Conservation (phyloP, 2,797 vertebrate genomes). For the Alosa sapidissima region DNA sequence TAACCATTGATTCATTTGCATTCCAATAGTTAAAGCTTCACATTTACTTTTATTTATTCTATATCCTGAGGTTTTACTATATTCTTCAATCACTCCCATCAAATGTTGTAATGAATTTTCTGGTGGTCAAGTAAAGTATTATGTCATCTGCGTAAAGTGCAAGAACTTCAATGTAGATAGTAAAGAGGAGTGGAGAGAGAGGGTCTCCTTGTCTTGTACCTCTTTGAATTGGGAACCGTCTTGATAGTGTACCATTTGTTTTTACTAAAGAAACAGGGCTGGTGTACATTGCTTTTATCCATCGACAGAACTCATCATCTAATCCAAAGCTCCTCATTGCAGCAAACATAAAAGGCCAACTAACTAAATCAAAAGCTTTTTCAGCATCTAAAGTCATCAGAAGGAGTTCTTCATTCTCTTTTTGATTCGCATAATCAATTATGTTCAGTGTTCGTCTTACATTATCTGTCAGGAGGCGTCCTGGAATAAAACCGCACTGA, state of each 20-base stretch:
- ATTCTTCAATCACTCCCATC: no score
- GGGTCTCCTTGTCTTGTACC: neutral
- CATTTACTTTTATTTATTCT: no score
- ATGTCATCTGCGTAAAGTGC: no score
- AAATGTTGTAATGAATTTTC: no score
- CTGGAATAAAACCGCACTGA: no score
- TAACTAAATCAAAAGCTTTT: neutral
- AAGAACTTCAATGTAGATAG: neutral
- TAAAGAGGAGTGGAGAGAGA: neutral
- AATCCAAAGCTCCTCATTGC: neutral
- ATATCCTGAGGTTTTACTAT: no score
- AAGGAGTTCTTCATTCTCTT: neutral
- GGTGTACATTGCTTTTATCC: neutral
- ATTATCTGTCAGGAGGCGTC: no score
- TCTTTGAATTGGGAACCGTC: neutral
- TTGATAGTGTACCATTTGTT: neutral
- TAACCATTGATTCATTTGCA: no score
- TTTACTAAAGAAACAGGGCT: neutral
- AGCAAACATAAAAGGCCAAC: neutral
- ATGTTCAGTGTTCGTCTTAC: no score
- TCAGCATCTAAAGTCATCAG: neutral
- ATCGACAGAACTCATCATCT: neutral
- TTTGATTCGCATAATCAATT: neutral
- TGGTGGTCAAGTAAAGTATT: no score
- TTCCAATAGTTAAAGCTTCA: no score